phyloP scores from a whole-genome alignment of 30 jellyfish, hydroid and myxozoan species.

The Nemopilema nomurai region DNA sequence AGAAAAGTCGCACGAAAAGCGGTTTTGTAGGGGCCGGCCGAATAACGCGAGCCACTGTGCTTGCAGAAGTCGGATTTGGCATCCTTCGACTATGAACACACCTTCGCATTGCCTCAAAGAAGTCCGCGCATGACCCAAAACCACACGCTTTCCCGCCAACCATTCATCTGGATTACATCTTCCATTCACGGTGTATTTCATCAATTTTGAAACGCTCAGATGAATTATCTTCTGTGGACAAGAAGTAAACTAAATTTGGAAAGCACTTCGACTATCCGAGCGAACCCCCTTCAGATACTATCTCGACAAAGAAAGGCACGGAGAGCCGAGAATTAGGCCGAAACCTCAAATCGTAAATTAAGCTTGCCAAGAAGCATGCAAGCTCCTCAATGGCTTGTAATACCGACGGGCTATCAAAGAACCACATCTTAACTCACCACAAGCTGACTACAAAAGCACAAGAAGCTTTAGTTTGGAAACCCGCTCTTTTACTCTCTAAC shows the following conservation, averaged over 20 bases:
- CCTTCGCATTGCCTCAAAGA: not conserved
- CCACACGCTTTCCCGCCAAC: conserved; percentile 66
- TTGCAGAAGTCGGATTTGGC: not conserved
- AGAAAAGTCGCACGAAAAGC: not conserved
- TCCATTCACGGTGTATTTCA: conserved; percentile 28
- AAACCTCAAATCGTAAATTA: not conserved
- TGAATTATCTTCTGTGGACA: not conserved
- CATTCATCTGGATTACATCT: conserved; percentile 39
- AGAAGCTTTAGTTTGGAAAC: conserved; percentile 9
- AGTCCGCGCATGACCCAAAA: conserved; percentile 42
- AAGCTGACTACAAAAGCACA: conserved; percentile 15
- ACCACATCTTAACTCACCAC: conserved; percentile 1
- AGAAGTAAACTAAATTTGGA: not conserved
- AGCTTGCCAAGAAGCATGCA: not conserved
- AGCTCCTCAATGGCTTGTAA: not conserved
- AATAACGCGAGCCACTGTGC: no score
- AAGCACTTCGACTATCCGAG: not conserved
- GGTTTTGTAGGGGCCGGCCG: not conserved
- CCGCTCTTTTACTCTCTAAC: conserved; percentile 20
- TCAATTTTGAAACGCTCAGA: conserved; percentile 10
- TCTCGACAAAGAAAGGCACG: no score
- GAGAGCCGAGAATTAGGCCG: not conserved
- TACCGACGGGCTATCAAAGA: not conserved
- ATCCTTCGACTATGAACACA: not conserved
- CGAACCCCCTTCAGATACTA: not conserved